phyloP scores from a whole-genome alignment of 2,113 vertebrate species.

The Leptosomus discolor region DNA sequence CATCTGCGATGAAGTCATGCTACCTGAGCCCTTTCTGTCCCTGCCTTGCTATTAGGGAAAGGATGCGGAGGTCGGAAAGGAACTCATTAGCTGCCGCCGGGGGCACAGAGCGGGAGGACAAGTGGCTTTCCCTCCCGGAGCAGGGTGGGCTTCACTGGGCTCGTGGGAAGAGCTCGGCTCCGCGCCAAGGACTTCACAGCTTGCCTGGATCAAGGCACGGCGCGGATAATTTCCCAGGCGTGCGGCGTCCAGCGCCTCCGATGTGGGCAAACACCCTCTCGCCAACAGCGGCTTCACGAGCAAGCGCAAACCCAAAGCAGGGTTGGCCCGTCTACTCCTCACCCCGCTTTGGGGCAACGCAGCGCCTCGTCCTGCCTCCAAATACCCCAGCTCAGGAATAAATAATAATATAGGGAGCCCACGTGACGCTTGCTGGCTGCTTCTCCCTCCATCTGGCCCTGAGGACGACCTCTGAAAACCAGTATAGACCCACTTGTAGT shows the following conservation, averaged over 20 bases:
- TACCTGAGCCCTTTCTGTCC: background rate
- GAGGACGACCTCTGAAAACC: background rate
- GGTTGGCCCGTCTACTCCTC: background rate
- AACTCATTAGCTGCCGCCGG: background rate
- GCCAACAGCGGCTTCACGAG: background rate
- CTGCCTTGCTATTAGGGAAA: background rate
- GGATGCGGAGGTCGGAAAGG: background rate
- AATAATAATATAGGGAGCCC: background rate
- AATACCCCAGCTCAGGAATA: background rate
- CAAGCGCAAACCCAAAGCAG: background rate
- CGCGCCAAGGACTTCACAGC: background rate
- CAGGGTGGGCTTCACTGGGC: fast-evolving
- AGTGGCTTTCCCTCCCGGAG: background rate
- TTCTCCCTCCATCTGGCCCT: background rate
- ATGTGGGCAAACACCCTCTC: background rate
- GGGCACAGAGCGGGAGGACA: background rate
- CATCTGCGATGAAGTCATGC: background rate
- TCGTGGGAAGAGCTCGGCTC: background rate
- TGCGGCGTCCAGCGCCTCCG: fast-evolving
- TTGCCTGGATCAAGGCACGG: background rate
- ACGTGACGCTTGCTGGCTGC: background rate
- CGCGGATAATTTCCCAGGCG: background rate
- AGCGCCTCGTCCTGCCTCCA: background rate
- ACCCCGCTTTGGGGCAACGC: fast-evolving
- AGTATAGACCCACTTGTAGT: fast-evolving